Evolutionary conservation across 2,797 vertebrate species (phyloP).

Genomic region (Catostomus latipinnis): DNA sequence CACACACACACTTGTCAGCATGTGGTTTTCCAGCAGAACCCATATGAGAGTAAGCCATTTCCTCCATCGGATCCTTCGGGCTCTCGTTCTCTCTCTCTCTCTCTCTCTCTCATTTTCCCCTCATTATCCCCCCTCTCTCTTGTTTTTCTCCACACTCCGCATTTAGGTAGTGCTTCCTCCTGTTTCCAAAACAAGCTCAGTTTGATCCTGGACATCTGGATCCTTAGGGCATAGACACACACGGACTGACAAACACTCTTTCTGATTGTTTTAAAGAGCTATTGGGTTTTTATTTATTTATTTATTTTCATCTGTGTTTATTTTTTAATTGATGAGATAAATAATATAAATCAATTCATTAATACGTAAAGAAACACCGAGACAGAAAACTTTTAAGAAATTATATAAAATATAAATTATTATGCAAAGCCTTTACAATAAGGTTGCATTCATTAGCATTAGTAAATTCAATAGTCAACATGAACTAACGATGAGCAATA

Average conservation of each 20-base stretch:
- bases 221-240: conserved; percentile 33
- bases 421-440: too few relatives aligned
- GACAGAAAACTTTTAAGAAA: too few relatives aligned
- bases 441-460: too few relatives aligned
- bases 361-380: too few relatives aligned
- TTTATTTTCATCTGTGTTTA: too few relatives aligned
- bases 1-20: conserved; percentile 14
- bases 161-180: conserved; percentile 47
- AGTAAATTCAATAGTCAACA: too few relatives aligned
- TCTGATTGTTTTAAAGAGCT: too few relatives aligned
- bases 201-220: conserved; percentile 52
- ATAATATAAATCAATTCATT: too few relatives aligned
- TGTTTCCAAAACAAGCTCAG: conserved; percentile 47
- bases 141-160: conserved; percentile 56
- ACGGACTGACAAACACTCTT: background rate
- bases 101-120: background rate
- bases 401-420: too few relatives aligned
- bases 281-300: too few relatives aligned
- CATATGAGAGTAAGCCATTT: conserved; percentile 50
- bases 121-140: background rate
- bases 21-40: conserved; percentile 43
- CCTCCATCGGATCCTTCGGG: conserved; percentile 43
- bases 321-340: too few relatives aligned
- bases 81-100: conserved; percentile 38
- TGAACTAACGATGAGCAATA: too few relatives aligned